Evolutionary conservation across 2,113 vertebrate species (phyloP), one percentile per base, ranked within the genome.

Genomic region (Zootoca vivipara): DNA sequence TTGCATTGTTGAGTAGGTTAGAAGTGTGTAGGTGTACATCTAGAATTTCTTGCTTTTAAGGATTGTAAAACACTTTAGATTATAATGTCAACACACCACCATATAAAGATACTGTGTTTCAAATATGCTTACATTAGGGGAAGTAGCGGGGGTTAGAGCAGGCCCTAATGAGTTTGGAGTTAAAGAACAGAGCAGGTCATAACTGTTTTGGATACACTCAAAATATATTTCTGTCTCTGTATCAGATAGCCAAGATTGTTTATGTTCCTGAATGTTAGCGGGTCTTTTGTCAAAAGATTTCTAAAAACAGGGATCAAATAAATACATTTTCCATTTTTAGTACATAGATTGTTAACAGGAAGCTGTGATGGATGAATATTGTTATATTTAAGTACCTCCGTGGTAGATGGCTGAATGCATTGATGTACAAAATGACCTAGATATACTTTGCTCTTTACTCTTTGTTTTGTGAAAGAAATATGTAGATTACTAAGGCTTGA

Each of bases 271-370:
- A 78, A 89, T 75, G 18, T 87, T 88, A 84, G 38, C 20, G 72
- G 58, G 77, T 58, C 62, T 89, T 65, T 83, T 58, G 58, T 85
- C 20, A 87, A 64, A 89, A 86, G 56, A 5, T 89, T 83, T 93
- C 78, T 40, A 20, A 85, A 83, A 73, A 83, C 1, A 65, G 22
- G 56, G 67, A 9, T 81, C 67, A 90, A 91, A 83, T 64, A 88
- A 88, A 83, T 87, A 26, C 73, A 35, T n/a, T 62, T 20, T 74
- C 70, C 38, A 40, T 77, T 73, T 87, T 89, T 86, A 81, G 89
- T 87, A 58, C 12, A 70, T 24, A 78, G 30, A 77, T 69, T 52
- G 62, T 77, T 83, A 78, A 38, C 62, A 73, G 24, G 62, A 83
- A 83, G 70, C 6, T 64, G 5, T 88, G 38, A 13, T 85, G 52